Evolutionary conservation across 2,113 vertebrate species (phyloP), one percentile per base, ranked within the genome.

Genomic region (Phasianus colchicus): DNA sequence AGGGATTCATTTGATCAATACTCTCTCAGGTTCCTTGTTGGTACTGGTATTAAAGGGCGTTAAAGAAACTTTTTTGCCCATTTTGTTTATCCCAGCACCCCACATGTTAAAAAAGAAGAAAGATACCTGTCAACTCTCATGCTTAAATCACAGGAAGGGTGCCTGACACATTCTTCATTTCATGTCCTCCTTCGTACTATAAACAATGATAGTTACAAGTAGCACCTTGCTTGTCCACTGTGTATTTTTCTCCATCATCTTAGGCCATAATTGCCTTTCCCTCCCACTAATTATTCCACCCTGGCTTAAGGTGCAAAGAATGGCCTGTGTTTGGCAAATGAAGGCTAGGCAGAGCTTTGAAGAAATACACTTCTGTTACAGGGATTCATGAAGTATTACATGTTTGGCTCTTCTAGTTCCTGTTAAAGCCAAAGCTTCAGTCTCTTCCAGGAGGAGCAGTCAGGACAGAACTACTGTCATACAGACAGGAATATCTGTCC

Each of bases 211-310:
- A 67, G 83, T 87, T 82, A 84, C 61, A 82, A 82, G 74, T 70
- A 65, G 42, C 52, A 91, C 93, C 76, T 93, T 92, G 81, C 52
- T 86, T 0, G 0, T 78, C 77, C 29, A 82, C 86, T 94, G 52
- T 94, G 52, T 84, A 73, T 72, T 94, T 94, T 96, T 87, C 80
- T 48, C 83, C 73, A 76, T 94, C 76, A 47, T 86, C 74, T 92
- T 94, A 94, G 74, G 61, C 77, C 83, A 58, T 95, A 96, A 94
- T 94, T 78, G 52, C 27, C 48, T 79, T 90, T 86, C 86, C 79
- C 61, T 93, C 69, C 76, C 93, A 65, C 52, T 95, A 64, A 88
- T 96, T 96, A 93, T 92, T 92, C 93, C 95, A 94, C 95, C 90
- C 93, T 86, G 69, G 60, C 83, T 96, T 96, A 94, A 83, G 70